Evolutionary conservation across 2,113 vertebrate species (phyloP).

Genomic region (Laterallus jamaicensis): DNA sequence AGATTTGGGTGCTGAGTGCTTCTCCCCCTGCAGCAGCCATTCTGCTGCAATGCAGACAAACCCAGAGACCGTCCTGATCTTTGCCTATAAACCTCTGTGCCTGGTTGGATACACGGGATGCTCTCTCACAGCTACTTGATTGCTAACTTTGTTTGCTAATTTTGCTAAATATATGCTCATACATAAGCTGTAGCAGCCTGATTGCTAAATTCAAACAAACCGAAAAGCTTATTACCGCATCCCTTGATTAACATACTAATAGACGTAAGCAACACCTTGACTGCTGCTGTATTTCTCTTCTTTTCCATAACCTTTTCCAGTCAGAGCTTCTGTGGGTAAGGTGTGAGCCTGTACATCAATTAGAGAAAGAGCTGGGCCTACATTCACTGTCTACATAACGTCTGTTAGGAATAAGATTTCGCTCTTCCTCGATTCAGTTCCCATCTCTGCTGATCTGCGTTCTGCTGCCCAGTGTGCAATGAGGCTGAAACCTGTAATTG

Average conservation of each 20-base stretch:
- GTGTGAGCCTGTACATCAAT: neutral
- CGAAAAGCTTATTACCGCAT: neutral
- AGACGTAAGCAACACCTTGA: neutral
- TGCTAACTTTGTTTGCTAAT: neutral
- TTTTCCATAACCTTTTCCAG: neutral
- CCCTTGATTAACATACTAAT: neutral
- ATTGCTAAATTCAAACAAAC: conserved; percentile 17
- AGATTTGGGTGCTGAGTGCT: neutral
- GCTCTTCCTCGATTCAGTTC: neutral
- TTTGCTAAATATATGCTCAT: neutral
- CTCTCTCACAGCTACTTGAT: neutral
- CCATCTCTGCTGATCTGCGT: neutral
- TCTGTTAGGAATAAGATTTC: neutral
- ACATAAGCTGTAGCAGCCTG: neutral
- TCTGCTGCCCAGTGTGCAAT: neutral
- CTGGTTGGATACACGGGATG: neutral
- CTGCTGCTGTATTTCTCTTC: neutral
- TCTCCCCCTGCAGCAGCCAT: neutral
- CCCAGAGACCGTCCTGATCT: neutral
- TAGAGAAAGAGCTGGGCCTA: neutral
- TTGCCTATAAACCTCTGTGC: neutral
- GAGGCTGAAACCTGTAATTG: neutral
- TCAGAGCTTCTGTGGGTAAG: neutral
- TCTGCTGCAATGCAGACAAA: neutral
- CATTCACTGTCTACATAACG: rapidly evolving